Conservation (phyloP, 2,113 vertebrate genomes). For the Chrysemys picta region DNA sequence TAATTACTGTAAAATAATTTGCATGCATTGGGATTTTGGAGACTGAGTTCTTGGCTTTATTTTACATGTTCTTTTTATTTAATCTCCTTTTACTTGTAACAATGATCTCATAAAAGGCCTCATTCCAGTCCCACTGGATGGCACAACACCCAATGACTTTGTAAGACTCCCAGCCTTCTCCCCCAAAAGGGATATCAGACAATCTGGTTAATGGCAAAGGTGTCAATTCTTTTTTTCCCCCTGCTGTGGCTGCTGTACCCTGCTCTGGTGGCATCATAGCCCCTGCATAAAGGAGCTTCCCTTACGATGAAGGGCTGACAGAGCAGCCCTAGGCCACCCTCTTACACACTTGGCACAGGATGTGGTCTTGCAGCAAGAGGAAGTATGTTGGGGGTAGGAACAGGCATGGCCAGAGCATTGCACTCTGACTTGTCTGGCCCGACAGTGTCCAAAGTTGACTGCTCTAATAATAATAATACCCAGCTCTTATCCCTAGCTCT, state of each 20-base stretch:
- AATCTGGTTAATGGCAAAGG: not conserved
- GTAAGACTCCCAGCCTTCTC: not conserved
- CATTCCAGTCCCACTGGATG: not conserved
- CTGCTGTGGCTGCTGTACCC: not conserved
- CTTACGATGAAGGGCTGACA: too few relatives aligned
- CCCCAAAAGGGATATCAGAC: not conserved
- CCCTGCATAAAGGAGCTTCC: not conserved
- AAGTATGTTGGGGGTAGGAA: too few relatives aligned
- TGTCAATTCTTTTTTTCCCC: not conserved
- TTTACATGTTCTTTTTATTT: not conserved
- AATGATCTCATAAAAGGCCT: not conserved
- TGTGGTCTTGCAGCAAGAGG: too few relatives aligned
- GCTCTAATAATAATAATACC: too few relatives aligned
- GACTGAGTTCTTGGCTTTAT: not conserved
- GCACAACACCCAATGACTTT: not conserved
- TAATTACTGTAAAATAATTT: not conserved
- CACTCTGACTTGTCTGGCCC: too few relatives aligned
- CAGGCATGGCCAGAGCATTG: too few relatives aligned
- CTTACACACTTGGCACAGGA: too few relatives aligned
- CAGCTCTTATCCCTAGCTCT: too few relatives aligned
- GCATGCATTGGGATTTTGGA: not conserved
- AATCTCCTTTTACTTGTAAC: not conserved
- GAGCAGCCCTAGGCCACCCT: too few relatives aligned
- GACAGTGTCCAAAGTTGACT: too few relatives aligned
- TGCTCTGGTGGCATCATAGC: not conserved